These are phyloP conservation scores for Athene cunicularia DNA, from an alignment of 2,113 vertebrate species.

Conservation along the genomic window DNA sequence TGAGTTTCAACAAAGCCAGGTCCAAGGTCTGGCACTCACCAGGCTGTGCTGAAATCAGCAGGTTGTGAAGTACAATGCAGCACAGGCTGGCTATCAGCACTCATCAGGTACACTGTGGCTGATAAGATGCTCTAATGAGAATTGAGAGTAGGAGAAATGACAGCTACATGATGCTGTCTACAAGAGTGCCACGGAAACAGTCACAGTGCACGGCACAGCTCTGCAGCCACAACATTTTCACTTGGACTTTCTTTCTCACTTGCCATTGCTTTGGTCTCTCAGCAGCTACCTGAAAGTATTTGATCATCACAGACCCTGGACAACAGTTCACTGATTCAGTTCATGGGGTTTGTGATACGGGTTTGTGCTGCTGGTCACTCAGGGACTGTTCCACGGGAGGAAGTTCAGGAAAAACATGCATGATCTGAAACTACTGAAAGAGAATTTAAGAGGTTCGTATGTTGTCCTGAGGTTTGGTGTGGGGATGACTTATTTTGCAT, in stretches of 20 bases:
- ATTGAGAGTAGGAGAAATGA: neutral
- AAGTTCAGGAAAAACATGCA: neutral
- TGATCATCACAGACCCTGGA: neutral
- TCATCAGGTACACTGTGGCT: neutral
- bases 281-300: neutral
- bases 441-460: neutral
- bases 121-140: neutral
- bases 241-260: neutral
- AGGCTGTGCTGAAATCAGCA: neutral
- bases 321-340: neutral
- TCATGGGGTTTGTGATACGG: neutral
- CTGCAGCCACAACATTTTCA: neutral
- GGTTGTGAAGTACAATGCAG: neutral
- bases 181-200: neutral
- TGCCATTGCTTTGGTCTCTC: neutral
- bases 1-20: neutral
- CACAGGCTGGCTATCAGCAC: neutral
- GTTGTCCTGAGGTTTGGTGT: neutral
- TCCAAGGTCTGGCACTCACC: neutral
- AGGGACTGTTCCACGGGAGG: neutral
- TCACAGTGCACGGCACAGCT: accelerated
- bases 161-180: neutral
- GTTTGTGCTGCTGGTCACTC: neutral
- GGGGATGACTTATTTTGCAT: neutral
- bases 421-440: neutral